These are phyloP conservation scores for Tipula unca DNA, from an alignment of 2,888 invertebrate species.

Conservation along the genomic window DNA sequence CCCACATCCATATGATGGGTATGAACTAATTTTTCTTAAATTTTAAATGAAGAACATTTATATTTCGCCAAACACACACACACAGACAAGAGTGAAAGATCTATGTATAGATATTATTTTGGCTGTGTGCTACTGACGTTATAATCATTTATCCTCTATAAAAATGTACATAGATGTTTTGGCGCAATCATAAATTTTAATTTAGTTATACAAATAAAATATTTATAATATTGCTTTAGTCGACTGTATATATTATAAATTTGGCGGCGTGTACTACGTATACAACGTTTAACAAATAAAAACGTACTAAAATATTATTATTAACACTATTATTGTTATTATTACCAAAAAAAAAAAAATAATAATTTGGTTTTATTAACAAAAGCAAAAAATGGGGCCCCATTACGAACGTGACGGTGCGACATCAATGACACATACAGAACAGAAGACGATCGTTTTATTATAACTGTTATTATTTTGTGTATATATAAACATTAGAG, in stretches of 20 bases:
- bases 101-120: neutral
- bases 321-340: neutral
- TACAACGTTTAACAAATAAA: neutral
- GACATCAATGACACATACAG: neutral
- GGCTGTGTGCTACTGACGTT: neutral
- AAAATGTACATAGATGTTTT: neutral
- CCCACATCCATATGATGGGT: neutral
- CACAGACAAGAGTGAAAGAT: neutral
- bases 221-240: neutral
- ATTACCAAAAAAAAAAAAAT: neutral
- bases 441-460: neutral
- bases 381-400: neutral
- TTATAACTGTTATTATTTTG: neutral
- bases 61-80: neutral
- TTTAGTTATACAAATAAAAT: neutral
- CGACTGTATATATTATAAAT: neutral
- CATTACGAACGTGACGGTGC: neutral
- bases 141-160: neutral
- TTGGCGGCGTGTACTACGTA: neutral
- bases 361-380: neutral
- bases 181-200: neutral
- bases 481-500: neutral
- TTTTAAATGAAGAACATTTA: neutral
- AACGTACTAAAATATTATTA: neutral
- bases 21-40: neutral